Conservation (phyloP, 2,888 invertebrate genomes). For the Leptopilina syphax region DNA sequence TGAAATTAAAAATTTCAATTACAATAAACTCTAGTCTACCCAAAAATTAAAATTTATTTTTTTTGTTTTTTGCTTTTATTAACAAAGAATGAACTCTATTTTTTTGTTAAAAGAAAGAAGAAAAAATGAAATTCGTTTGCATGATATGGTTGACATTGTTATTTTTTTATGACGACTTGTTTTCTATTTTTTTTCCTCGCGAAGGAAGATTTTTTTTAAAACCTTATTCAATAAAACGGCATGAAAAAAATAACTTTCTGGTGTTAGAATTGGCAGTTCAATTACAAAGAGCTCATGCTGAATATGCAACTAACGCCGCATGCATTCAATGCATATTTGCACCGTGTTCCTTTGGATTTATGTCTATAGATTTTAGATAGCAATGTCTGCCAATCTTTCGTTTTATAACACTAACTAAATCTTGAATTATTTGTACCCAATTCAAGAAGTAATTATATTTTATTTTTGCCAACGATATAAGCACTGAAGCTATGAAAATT, state of each 20-base stretch:
- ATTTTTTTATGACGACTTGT: slow-evolving; percentile 28
- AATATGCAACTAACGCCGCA: slow-evolving; percentile 72
- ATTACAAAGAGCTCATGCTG: slow-evolving; percentile 61
- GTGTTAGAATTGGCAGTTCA: slow-evolving; percentile 54
- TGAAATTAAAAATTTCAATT: no score
- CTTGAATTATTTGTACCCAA: neutral
- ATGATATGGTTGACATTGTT: slow-evolving; percentile 12
- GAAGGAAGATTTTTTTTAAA: slow-evolving; percentile 29
- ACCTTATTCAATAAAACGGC: slow-evolving; percentile 39
- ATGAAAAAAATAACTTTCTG: slow-evolving; percentile 47
- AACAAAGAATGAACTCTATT: no score
- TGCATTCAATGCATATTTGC: slow-evolving; percentile 67
- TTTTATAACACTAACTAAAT: slow-evolving; percentile 6
- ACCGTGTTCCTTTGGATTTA: slow-evolving; percentile 53
- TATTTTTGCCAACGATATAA: neutral
- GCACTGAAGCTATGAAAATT: no score
- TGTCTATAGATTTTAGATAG: slow-evolving; percentile 38
- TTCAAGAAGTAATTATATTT: neutral
- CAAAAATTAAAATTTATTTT: neutral
- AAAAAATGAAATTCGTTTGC: neutral
- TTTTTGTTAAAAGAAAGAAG: no score
- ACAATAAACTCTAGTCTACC: no score
- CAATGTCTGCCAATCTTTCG: slow-evolving; percentile 41
- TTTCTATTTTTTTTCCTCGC: no score
- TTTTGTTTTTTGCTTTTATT: neutral